These are phyloP conservation scores for Abrostola triplasia DNA, from an alignment of 2,888 invertebrate genomes.

Conservation along the genomic window DNA sequence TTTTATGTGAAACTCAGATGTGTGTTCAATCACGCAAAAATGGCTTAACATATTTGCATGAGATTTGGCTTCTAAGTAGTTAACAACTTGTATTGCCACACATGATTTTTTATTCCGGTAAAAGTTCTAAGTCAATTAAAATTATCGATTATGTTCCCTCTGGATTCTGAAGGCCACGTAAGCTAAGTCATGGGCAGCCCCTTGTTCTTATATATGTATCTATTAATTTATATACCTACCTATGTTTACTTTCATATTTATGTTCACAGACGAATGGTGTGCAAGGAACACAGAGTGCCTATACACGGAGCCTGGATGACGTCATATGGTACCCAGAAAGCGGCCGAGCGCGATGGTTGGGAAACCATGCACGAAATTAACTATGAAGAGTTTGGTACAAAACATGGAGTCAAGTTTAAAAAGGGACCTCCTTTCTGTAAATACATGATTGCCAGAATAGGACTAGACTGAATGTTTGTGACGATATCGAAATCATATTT, in stretches of 20 bases:
- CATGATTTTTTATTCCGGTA: no score
- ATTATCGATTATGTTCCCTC: no score
- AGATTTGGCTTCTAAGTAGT: no score
- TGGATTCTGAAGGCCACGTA: no score
- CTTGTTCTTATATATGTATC: no score
- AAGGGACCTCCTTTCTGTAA: constrained; percentile 54
- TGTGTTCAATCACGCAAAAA: no score
- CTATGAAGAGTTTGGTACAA: constrained; percentile 52
- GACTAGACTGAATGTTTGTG: neutral
- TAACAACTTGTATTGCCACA: no score
- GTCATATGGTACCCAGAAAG: constrained; percentile 55
- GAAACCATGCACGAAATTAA: constrained; percentile 40
- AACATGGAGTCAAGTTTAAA: constrained; percentile 50
- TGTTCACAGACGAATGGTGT: constrained; percentile 58
- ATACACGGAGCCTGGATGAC: constrained; percentile 56
- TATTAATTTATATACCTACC: no score
- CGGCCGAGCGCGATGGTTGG: constrained; percentile 56
- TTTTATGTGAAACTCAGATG: no score
- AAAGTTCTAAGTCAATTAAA: no score
- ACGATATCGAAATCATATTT: neutral
- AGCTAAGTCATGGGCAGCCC: no score
- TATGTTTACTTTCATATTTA: neutral
- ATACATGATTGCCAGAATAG: constrained; percentile 58
- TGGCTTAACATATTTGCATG: no score
- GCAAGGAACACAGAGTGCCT: constrained; percentile 58